Evolutionary conservation across 2,888 invertebrate species (phyloP), one percentile per base, ranked within the genome.

Genomic region (Megaustenia siamemsis): DNA sequence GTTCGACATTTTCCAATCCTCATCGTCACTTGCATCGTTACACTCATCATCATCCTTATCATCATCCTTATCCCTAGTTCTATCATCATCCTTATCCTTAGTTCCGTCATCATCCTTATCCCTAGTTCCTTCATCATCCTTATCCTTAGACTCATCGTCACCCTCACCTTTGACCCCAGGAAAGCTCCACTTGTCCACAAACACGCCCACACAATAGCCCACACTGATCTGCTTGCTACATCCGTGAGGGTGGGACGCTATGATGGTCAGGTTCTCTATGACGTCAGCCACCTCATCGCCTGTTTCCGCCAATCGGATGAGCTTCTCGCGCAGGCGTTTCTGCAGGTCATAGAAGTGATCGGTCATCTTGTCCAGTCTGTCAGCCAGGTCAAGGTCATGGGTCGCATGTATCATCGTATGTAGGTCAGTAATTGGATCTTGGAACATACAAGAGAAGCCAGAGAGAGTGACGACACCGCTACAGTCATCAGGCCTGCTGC

Each of bases 211-310:
- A 69, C 40, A 43, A 6, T 43, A 2, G 8, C 69, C 69, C 12
- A 69, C 5, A n/a, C 69, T 69, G 40, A 69, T 43, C 40, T 69
- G 69, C 24, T 69, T 69, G 12, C 69, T 69, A 69, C 43, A 40
- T 69, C 69, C 69, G 43, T 69, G 69, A 21, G 69, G 69, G n/a
- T 69, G 69, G 21, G 69, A 69, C 43, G 43, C 69, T 69, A 40
- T 40, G n/a, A 69, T 24, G 5, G 12, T 21, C 40, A 69, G 40
- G 0, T 1, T 1, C 5, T 40, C 5, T n/a, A 1, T n/a, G 24
- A 24, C 24, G 24, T 43, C 40, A 24, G 18, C 53, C 18, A 3
- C 21, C 18, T 4, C 35, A 35, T 66, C 18, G 21, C 21, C 24
- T 43, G 40, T 1, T 24, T 10, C 24, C 0, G 10, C n/a, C 6